phyloP scores from a whole-genome alignment of 2,888 invertebrate species.

The Diarsia mendica region DNA sequence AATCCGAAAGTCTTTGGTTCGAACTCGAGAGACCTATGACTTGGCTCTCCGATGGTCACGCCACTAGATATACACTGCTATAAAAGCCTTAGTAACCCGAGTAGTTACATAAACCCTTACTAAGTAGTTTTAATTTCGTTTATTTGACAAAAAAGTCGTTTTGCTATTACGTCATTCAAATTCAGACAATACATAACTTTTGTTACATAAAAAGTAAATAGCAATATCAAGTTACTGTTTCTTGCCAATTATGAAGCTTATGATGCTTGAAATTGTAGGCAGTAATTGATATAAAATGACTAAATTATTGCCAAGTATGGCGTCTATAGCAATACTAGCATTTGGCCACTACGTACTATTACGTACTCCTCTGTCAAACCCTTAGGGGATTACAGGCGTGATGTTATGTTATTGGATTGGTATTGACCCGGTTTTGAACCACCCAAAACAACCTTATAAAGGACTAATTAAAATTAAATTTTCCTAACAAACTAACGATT shows the following conservation, averaged over 20 bases:
- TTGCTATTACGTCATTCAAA: slow-evolving; percentile 15
- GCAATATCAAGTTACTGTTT: slow-evolving; percentile 34
- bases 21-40: too few species aligned
- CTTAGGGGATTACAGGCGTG: too few species aligned
- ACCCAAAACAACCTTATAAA: not conserved
- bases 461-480: not conserved
- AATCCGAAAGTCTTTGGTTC: too few species aligned
- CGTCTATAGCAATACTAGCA: not conserved
- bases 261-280: not conserved
- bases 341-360: not conserved
- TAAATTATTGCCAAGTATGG: not conserved
- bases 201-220: slow-evolving; percentile 29
- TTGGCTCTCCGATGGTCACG: too few species aligned
- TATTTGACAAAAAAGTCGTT: slow-evolving; percentile 20
- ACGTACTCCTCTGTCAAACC: too few species aligned
- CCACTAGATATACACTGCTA: too few species aligned
- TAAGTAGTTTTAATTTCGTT: slow-evolving; percentile 30
- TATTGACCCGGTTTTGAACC: not conserved
- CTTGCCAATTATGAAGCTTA: not conserved
- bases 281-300: not conserved
- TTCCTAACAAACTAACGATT: not conserved
- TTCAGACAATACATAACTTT: slow-evolving; percentile 4
- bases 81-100: slow-evolving; percentile 17
- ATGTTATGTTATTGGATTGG: not conserved
- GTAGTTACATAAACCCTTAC: slow-evolving; percentile 29